These are phyloP conservation scores for Beroe ovata DNA, from an alignment of 37 sponge, comb jelly and placozoan genomes.

Conservation along the genomic window DNA sequence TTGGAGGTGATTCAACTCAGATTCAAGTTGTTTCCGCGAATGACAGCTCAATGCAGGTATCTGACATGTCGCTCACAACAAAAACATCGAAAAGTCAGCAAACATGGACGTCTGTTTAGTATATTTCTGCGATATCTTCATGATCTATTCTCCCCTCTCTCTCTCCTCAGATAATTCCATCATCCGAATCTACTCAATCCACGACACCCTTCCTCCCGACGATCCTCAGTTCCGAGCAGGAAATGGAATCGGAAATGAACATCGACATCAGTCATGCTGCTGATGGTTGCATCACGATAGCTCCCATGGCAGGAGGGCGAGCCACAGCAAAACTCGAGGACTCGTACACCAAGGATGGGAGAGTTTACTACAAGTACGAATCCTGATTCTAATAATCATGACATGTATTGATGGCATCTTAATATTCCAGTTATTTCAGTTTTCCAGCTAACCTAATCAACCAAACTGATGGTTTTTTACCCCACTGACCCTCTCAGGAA, in stretches of 20 bases:
- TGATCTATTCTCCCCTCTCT: too few relatives aligned
- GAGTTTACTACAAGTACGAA: slow-evolving; percentile 7
- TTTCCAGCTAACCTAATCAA: too few relatives aligned
- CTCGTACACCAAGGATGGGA: slow-evolving; percentile 43
- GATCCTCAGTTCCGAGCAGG: slow-evolving; percentile 35
- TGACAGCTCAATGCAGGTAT: slow-evolving; percentile 30
- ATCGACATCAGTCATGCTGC: slow-evolving; percentile 34
- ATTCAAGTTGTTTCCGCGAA: slow-evolving; percentile 17
- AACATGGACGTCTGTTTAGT: too few relatives aligned
- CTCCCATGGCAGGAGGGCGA: neutral
- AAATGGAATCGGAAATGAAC: slow-evolving; percentile 1
- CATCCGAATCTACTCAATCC: neutral
- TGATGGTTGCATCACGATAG: slow-evolving; percentile 40
- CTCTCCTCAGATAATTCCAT: neutral
- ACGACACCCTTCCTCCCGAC: neutral
- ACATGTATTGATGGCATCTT: too few relatives aligned
- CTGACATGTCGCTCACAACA: too few relatives aligned
- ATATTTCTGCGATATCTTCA: too few relatives aligned
- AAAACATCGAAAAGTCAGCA: too few relatives aligned
- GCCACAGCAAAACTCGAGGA: slow-evolving; percentile 28
- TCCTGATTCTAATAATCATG: too few relatives aligned
- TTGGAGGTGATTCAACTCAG: slow-evolving; percentile 5
- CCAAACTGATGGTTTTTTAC: too few relatives aligned
- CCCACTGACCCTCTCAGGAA: too few relatives aligned
- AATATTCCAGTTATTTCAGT: too few relatives aligned